phyloP scores from a whole-genome alignment of 2,797 vertebrate species.

The Chrysocyon brachyurus region DNA sequence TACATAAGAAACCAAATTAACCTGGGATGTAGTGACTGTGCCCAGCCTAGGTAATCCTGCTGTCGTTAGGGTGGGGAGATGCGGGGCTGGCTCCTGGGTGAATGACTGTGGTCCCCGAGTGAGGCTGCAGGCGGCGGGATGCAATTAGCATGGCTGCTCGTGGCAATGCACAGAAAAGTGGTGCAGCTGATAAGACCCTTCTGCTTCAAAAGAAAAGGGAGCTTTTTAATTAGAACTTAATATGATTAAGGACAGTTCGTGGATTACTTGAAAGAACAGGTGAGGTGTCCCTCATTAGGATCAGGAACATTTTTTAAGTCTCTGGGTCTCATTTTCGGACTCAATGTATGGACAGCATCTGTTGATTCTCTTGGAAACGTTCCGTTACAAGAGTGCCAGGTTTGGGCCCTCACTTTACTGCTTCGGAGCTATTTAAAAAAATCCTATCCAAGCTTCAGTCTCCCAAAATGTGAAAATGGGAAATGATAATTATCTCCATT shows the following conservation, averaged over 20 bases:
- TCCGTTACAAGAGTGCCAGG: neutral
- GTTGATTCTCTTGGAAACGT: neutral
- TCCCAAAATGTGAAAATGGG: neutral
- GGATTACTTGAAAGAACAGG: neutral
- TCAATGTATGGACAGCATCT: neutral
- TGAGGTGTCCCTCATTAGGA: neutral
- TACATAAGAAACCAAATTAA: conserved; percentile 62
- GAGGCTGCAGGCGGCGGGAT: neutral
- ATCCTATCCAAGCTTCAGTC: neutral
- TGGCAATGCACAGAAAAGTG: neutral
- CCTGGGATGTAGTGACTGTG: neutral
- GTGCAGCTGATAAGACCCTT: neutral
- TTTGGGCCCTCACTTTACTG: fast-evolving
- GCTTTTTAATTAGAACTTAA: neutral
- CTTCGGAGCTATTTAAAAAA: neutral
- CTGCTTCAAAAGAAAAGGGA: neutral
- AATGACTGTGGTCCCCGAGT: fast-evolving
- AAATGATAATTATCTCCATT: neutral
- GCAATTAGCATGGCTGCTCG: neutral
- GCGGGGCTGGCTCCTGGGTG: neutral
- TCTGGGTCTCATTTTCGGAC: neutral
- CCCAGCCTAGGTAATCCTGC: neutral
- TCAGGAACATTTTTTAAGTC: neutral
- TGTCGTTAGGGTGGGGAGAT: neutral
- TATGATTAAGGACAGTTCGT: neutral